Evolutionary conservation across 2,113 vertebrate genomes (phyloP).

Genomic region (Platichthys stellatus): DNA sequence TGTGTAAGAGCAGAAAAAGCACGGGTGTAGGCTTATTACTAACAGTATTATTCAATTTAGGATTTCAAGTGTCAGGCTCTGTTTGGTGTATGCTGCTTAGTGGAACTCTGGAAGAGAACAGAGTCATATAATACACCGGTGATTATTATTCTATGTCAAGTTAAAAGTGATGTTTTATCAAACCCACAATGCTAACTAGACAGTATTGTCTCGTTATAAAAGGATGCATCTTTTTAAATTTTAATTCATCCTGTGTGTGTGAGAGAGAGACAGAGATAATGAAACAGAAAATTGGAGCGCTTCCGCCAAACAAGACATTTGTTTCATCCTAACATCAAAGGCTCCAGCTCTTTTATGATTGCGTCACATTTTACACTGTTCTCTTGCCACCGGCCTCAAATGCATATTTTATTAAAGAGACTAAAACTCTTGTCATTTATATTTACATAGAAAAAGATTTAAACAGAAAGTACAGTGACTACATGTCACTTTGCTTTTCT

Average conservation of each 20-base stretch:
- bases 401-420: slow-evolving; percentile 48
- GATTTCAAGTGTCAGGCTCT: not conserved
- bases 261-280: slow-evolving; percentile 20
- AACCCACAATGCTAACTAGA: not conserved
- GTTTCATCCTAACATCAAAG: slow-evolving; percentile 75
- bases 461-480: not conserved
- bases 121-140: not conserved
- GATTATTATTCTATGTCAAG: not conserved
- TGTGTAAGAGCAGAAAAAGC: not conserved
- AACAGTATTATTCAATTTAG: not conserved
- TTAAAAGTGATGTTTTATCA: slow-evolving; percentile 7
- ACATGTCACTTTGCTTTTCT: not conserved
- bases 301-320: slow-evolving; percentile 56
- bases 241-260: slow-evolving; percentile 22
- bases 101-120: not conserved
- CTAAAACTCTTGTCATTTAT: slow-evolving; percentile 34
- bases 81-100: not conserved
- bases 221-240: not conserved
- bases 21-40: not conserved
- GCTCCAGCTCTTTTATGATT: slow-evolving; percentile 56
- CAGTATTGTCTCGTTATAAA: not conserved
- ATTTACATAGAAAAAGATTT: slow-evolving; percentile 35
- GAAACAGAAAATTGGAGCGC: slow-evolving; percentile 36
- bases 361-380: slow-evolving; percentile 47
- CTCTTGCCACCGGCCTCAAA: slow-evolving; percentile 37